Evolutionary conservation across 2,888 invertebrate genomes (phyloP), one percentile per base, ranked within the genome.

Genomic region (Priapulus caudatus): DNA sequence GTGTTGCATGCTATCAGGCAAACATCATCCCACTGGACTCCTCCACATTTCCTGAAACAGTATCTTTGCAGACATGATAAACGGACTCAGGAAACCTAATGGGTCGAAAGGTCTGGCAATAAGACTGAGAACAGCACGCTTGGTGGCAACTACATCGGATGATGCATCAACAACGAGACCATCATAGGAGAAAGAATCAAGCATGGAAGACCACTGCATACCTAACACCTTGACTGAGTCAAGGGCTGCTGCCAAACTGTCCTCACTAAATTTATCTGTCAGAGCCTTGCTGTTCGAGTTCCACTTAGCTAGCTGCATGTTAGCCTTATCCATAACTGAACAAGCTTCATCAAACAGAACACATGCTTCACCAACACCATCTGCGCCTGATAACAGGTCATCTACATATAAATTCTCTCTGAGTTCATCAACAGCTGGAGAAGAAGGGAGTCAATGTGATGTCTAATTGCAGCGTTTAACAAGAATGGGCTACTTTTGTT

Each of bases 381-480:
- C n/a, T n/a, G n/a, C n/a, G n/a, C n/a, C n/a, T n/a, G n/a, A n/a
- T n/a, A n/a, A n/a, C n/a, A n/a, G n/a, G n/a, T n/a, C n/a, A n/a
- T n/a, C n/a, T n/a, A n/a, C n/a, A n/a, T n/a, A n/a, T n/a, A n/a
- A n/a, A n/a, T n/a, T n/a, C n/a, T n/a, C n/a, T n/a, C n/a, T n/a
- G n/a, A n/a, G n/a, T 54, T 23, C 24, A 3, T 23, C 22, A 4
- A 55, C 56, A 18, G 47, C 50, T n/a, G 15, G 23, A 18, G 52
- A 45, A 43, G 45, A 21, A 18, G n/a, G 20, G 43, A 15, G 1
- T 10, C 15, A 5, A 57, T 43, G 24, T 54, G 56, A 22, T 48
- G 46, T 23, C 43, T 44, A 2, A 57, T 15, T 4, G 56, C 52
- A n/a, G 53, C 54, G 50, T 55, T 55, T 44, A 58, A 45, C 5